Percentiles rank a stretch among this genome's conserved stretches.
These are phyloP conservation scores for Laspeyria flexula DNA, from an alignment of 2,888 invertebrate genomes.

Conservation along the genomic window DNA sequence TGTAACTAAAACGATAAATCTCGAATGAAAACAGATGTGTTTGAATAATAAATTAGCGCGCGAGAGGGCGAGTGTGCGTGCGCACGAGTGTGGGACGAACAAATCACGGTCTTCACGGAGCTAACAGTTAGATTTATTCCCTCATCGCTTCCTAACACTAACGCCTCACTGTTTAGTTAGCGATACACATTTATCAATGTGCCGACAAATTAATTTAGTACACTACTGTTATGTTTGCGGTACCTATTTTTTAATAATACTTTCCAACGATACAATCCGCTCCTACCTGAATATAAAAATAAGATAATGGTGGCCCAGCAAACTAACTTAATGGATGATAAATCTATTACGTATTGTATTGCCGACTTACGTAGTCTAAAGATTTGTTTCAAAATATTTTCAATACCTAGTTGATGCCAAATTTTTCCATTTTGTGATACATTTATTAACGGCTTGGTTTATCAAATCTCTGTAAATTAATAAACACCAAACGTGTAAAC, in stretches of 20 bases:
- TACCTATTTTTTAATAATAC: too few relatives aligned
- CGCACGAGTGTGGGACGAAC: slow-evolving; percentile 42
- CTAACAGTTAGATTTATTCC: slow-evolving; percentile 34
- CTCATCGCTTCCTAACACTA: slow-evolving; percentile 24
- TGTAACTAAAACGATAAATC: slow-evolving; percentile 37
- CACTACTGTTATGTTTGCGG: background rate
- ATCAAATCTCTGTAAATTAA: background rate
- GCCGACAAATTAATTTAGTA: slow-evolving; percentile 2
- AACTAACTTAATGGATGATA: too few relatives aligned
- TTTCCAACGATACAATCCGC: too few relatives aligned
- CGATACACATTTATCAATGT: slow-evolving; percentile 5
- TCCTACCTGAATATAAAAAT: too few relatives aligned
- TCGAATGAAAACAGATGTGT: slow-evolving; percentile 41
- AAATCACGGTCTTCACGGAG: slow-evolving; percentile 40
- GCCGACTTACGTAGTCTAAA: too few relatives aligned
- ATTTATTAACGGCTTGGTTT: too few relatives aligned
- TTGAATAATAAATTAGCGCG: slow-evolving; percentile 45
- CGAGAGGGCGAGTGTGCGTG: slow-evolving; percentile 11
- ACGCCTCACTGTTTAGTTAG: slow-evolving; percentile 5
- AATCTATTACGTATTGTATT: too few relatives aligned
- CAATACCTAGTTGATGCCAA: too few relatives aligned
- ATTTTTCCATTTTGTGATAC: too few relatives aligned
- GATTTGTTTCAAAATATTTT: too few relatives aligned
- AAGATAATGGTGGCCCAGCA: too few relatives aligned
- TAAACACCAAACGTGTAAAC: background rate